Base-by-base conservation (phyloP, 92 coral and sea anemone species). In the Diadumene lineata region DNA sequence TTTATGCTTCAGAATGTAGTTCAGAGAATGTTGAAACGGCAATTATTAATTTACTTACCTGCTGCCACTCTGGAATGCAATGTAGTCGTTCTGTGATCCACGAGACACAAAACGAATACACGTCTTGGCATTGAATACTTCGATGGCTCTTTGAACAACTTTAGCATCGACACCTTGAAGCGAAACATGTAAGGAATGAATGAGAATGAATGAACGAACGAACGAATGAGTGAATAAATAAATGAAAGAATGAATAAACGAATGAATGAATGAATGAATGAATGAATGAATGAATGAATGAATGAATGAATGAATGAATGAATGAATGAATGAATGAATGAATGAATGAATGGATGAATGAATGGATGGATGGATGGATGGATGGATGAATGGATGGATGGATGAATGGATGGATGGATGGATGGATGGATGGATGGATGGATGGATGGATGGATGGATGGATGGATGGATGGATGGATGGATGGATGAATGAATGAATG, bases 71-170 rank as follows among this genome's bases (percentile, higher is more conserved):
- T 63, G 62, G 56, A 76, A 68, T 1, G 33, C 4, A 9, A 76
- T 43, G 24, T 76, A 76, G 65, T 48, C 31, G 50, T 29, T 32
- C 65, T 76, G 44, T 2, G 64, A 28, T 19, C 46, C 27, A 16
- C 81, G 63, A 23, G 31, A 7, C 50, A 66, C 74, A 31, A 76
- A 66, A 9, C 73, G 72, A 17, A 76, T 46, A 24, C 81, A 76
- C 32, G 81, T 76, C 44, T 76, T 64, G 19, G 44, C 55, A 27
- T 76, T 53, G 66, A 58, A 76, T 21, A 63, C 81, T 27, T 30
- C 73, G 1, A 66, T 53, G 18, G 81, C 81, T 69, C 74, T 69
- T 69, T 50, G 43, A 19, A 69, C 18, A 1, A 48, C 62, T 26
- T 28, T 62, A 50, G 1, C n/a, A 25, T 50, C 27, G 0, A 69